These are phyloP conservation scores for Fratercula arctica DNA, from an alignment of 2,797 vertebrate genomes.

Conservation along the genomic window DNA sequence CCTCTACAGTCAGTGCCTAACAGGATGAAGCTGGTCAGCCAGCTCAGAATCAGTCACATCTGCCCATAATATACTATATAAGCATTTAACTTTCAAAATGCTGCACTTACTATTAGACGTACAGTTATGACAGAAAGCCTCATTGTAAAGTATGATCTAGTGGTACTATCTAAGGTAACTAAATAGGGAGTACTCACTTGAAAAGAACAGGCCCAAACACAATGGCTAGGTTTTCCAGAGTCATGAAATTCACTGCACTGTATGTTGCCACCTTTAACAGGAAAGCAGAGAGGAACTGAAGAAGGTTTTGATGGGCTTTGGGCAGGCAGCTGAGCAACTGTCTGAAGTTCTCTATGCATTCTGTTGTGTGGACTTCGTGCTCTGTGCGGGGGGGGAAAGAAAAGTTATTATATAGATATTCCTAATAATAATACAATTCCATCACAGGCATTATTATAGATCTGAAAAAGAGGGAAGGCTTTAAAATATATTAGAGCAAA, in stretches of 20 bases:
- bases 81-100: neutral
- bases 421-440: neutral
- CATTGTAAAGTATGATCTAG: neutral
- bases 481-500: neutral
- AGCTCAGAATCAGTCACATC: neutral
- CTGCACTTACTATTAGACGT: neutral
- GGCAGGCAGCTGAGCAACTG: conserved; percentile 74
- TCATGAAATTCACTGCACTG: conserved; percentile 83
- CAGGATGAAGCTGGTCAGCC: neutral
- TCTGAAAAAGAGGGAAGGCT: neutral
- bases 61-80: neutral
- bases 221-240: conserved; percentile 80
- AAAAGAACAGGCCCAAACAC: conserved; percentile 85
- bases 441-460: neutral
- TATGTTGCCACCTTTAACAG: conserved; percentile 77
- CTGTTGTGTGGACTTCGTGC: conserved; percentile 18
- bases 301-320: conserved; percentile 70
- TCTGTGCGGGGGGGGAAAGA: neutral
- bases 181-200: conserved; percentile 71
- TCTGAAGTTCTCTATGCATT: conserved; percentile 70
- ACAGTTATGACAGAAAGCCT: neutral
- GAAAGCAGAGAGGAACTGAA: conserved; percentile 82
- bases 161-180: neutral
- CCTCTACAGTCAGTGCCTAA: neutral
- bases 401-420: neutral